Base-by-base conservation (phyloP, 2,797 vertebrate species). In the Babyrousa celebensis region DNA sequence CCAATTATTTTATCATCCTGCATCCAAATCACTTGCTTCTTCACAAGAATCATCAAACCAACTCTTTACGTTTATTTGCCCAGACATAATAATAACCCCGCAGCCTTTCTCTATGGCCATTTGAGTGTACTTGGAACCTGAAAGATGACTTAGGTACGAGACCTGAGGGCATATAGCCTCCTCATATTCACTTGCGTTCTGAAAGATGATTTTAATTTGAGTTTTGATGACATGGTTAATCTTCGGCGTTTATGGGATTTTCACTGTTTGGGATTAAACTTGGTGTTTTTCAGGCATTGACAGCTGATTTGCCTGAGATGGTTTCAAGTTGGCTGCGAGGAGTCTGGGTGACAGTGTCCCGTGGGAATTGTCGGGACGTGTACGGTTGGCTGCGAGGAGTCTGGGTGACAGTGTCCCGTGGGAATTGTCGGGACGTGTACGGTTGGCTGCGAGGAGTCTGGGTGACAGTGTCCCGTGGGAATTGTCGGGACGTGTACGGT, bases 131-230 rank as follows among this genome's bases (percentile, higher is more conserved):
- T 89, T 75, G 25, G 74, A 92, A 78, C 2, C 25, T 18, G 54
- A 29, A 94, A 71, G 14, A 27, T 79, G 6, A 72, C 48, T 75
- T 92, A 63, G 68, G 70, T 80, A 36, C 83, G 48, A 94, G 7
- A 43, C 6, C 40, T 85, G 18, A 52, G 67, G 58, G 52, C 3
- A 89, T 52, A 23, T 54, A 89, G 17, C 72, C 16, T 58, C 11
- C 70, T 12, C 32, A 40, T 63, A 83, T 71, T 75, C 62, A 63
- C 40, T 85, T 89, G 40, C 14, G 54, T 95, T 77, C 32, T 89
- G 48, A 92, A 92, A 88, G 10, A 68, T 94, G 17, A 70, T 68
- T 94, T 96, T 91, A 32, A 94, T 43, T 89, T 75, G 7, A 36
- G n/a, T 89, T 89, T 25, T 79, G 54, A 52, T 71, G 85, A 72